phyloP scores from a whole-genome alignment of 2,888 invertebrate species.

The Metopia argyrocephala region DNA sequence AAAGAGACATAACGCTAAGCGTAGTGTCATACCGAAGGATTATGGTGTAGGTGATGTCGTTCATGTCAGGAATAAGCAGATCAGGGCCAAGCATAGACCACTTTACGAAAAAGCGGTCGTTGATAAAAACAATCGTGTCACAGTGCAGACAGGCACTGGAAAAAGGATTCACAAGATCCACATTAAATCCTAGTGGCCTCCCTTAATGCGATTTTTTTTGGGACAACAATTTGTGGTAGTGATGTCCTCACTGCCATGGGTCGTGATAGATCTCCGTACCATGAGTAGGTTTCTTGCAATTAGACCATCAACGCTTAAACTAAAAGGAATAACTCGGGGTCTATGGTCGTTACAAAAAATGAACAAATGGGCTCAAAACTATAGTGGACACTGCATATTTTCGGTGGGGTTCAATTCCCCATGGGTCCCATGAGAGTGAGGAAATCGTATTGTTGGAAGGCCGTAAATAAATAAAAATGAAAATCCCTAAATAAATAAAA shows the following conservation, averaged over 20 bases:
- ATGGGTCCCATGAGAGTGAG: neutral
- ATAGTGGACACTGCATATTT: neutral
- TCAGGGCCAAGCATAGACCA: neutral
- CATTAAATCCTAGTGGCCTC: neutral
- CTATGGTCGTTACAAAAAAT: neutral
- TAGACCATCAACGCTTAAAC: neutral
- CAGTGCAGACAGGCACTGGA: neutral
- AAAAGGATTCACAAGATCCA: conserved; percentile 15
- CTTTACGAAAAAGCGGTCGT: neutral
- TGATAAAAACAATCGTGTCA: conserved; percentile 10
- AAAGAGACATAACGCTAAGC: neutral
- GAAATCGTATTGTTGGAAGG: neutral
- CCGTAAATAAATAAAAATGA: too few species aligned
- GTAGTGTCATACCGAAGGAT: neutral
- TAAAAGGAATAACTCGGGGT: neutral
- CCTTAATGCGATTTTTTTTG: neutral
- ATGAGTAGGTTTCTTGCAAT: conserved; percentile 1
- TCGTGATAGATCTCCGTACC: neutral
- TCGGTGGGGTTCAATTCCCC: conserved; percentile 3
- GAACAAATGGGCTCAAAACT: conserved; percentile 5
- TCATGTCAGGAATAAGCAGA: conserved; percentile 11
- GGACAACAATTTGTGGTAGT: neutral
- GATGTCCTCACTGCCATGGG: neutral
- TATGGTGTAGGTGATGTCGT: neutral
- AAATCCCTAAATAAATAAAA: too few species aligned